Base-by-base conservation (phyloP, 2,797 vertebrate species). In the Pseudochaenichthys georgianus region DNA sequence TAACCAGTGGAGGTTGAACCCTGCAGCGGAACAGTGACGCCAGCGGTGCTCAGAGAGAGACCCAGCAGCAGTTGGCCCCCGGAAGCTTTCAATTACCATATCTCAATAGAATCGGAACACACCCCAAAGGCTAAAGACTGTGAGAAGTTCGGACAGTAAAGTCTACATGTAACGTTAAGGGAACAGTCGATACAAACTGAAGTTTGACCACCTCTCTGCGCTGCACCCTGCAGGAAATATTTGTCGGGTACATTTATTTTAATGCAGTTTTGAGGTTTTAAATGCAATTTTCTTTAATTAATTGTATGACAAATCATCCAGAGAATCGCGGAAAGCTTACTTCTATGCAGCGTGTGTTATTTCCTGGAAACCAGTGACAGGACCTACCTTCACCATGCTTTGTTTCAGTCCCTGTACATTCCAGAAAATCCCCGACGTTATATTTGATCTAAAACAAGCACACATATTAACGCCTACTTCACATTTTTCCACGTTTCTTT, bases 61-160 rank as follows among this genome's bases (percentile, higher is more conserved):
- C 50, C 63, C 65, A 28, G 73, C 61, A 11, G n/a, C 80, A 13
- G 64, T 80, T 43, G 15, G 68, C 88, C 80, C 77, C 92, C 92
- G 91, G 92, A 93, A 93, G 89, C 84, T 6, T 88, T 83, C 84
- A 90, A 85, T 92, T 88, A 90, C 69, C 82, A 82, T 81, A 83
- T 65, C 84, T 78, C 60, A 88, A 88, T 78, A 70, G 67, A 81
- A 73, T 70, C 69, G 59, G 77, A 83, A 80, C 84, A 73, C 84
- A 73, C 72, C 67, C 82, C 41, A 41, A 5, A 3, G 62, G 38
- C 59, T 19, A 15, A n/a, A 55, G 16, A 70, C 47, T 15, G 28
- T 1, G 5, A 58, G 13, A 19, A 42, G 43, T 6, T 13, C 4
- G 1, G 17, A 47, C 28, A 13, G 11, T 1, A 0, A 0, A 38